These are phyloP conservation scores for Tuta absoluta DNA, from an alignment of 2,888 invertebrate genomes.

Conservation along the genomic window DNA sequence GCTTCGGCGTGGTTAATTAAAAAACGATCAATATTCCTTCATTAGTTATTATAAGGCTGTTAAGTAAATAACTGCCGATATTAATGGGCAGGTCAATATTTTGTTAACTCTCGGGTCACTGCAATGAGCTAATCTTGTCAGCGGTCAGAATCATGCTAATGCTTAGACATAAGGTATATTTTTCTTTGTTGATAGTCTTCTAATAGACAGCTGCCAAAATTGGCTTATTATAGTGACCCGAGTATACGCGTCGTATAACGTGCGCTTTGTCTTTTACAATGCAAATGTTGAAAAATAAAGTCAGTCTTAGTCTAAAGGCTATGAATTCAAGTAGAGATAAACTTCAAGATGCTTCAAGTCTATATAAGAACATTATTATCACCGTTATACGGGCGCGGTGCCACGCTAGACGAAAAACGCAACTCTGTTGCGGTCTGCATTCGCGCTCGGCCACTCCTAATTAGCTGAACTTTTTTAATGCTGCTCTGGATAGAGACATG, in stretches of 20 bases:
- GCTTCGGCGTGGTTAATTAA: conserved; percentile 18
- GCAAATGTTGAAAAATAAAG: not conserved
- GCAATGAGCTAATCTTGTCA: no score
- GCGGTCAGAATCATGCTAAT: no score
- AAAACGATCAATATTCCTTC: conserved; percentile 21
- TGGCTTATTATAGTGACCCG: no score
- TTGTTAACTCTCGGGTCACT: not conserved
- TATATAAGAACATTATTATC: conserved; percentile 13
- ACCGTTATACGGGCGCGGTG: conserved; percentile 43
- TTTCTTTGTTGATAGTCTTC: no score
- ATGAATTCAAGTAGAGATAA: not conserved
- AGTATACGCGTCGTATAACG: no score
- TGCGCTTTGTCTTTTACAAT: no score
- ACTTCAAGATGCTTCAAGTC: not conserved
- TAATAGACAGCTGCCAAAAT: no score
- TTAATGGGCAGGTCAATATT: conserved; percentile 10
- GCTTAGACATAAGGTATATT: no score
- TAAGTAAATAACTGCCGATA: conserved; percentile 11
- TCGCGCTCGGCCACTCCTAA: conserved; percentile 53
- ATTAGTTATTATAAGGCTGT: not conserved
- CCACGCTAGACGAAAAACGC: conserved; percentile 46
- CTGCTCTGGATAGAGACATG: conserved; percentile 50
- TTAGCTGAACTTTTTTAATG: conserved; percentile 57
- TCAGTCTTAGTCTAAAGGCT: not conserved
- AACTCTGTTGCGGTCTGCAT: conserved; percentile 29